Evolutionary conservation across 2,888 invertebrate genomes (phyloP).

Genomic region (Agrotis segetum): DNA sequence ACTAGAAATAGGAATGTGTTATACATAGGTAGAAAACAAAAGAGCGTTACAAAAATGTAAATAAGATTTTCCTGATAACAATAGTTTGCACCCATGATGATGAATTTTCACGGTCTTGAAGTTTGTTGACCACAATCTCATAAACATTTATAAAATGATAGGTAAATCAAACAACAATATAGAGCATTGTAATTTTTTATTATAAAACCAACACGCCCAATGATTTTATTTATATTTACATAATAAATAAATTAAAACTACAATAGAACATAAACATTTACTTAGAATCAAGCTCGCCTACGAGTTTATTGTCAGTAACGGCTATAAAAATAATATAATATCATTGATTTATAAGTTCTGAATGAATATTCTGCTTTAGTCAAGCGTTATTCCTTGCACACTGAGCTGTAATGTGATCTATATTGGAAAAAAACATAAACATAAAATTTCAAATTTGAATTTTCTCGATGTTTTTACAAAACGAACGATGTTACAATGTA

Average conservation of each 20-base stretch:
- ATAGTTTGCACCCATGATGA: conserved; percentile 17
- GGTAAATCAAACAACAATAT: conserved; percentile 55
- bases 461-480: conserved; percentile 36
- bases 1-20: no score
- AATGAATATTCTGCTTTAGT: conserved; percentile 56
- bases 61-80: conserved; percentile 24
- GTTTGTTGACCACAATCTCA: conserved; percentile 21
- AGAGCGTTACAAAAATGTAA: conserved; percentile 3
- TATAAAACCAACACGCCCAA: conserved; percentile 48
- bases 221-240: conserved; percentile 63
- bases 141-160: conserved; percentile 38
- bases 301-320: conserved; percentile 61
- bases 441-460: conserved; percentile 23
- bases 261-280: conserved; percentile 65
- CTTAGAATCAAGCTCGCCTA: conserved; percentile 62
- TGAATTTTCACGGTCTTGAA: conserved; percentile 26
- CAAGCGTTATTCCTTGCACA: conserved; percentile 38
- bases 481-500: conserved; percentile 54
- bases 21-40: not conserved
- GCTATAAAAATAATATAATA: conserved; percentile 64
- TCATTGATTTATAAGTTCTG: conserved; percentile 60
- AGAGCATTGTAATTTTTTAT: conserved; percentile 42
- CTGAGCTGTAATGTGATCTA: conserved; percentile 21
- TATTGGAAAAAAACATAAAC: conserved; percentile 35
- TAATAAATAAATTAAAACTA: conserved; percentile 67